These are phyloP conservation scores for Thrips palmi DNA, from an alignment of 1,140 invertebrate species.

Conservation along the genomic window DNA sequence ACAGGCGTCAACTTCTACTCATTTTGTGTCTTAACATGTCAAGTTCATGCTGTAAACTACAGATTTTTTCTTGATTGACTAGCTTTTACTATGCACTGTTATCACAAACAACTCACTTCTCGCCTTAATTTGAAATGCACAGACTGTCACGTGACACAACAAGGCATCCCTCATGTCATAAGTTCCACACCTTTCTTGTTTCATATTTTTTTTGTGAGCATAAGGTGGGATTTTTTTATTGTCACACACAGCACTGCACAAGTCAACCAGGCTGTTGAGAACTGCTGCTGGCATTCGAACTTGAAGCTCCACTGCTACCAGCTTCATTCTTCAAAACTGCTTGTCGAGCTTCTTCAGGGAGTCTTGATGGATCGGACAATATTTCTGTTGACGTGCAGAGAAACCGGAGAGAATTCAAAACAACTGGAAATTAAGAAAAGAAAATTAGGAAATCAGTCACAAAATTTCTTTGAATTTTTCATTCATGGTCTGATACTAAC, in stretches of 20 bases:
- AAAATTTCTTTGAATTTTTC: background rate
- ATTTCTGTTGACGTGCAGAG: conserved; percentile 87
- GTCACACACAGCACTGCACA: background rate
- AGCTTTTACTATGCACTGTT: too few species aligned
- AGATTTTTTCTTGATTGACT: too few species aligned
- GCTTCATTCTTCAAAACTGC: conserved; percentile 24
- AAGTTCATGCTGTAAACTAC: too few species aligned
- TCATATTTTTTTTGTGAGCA: conserved; percentile 6
- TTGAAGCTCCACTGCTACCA: conserved; percentile 9
- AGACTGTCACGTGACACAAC: conserved; percentile 1
- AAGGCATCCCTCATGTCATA: background rate
- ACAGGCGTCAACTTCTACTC: too few species aligned
- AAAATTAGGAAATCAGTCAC: conserved; percentile 5
- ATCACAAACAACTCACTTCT: too few species aligned
- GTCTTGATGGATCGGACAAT: conserved; percentile 62
- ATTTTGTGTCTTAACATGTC: too few species aligned
- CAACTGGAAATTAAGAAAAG: conserved; percentile 42
- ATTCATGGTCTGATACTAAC: conserved; percentile 29
- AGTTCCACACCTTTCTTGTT: background rate
- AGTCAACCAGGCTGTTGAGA: conserved; percentile 3
- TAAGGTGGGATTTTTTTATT: conserved; percentile 5
- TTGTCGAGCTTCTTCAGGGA: conserved; percentile 68
- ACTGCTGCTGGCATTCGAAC: conserved; percentile 2
- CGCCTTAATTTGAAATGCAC: too few species aligned
- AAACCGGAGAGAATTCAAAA: conserved; percentile 76